These are phyloP conservation scores for Eidolon helvum DNA, from an alignment of 2,113 vertebrate species.

Conservation along the genomic window DNA sequence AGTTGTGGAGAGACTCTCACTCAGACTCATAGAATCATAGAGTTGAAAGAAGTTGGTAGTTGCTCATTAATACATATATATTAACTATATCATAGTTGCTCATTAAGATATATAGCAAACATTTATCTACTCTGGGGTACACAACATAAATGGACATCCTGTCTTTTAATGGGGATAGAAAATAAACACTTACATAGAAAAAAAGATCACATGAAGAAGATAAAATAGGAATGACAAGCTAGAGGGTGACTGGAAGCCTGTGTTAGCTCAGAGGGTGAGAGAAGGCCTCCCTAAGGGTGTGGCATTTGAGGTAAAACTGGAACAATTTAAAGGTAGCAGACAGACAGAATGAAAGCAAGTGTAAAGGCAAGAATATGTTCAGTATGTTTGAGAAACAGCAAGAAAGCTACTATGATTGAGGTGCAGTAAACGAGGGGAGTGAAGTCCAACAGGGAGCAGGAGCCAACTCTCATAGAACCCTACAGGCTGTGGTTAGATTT, in stretches of 20 bases:
- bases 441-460: neutral
- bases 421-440: neutral
- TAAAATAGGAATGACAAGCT: neutral
- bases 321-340: neutral
- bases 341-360: neutral
- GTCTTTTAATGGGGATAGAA: neutral
- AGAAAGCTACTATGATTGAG: neutral
- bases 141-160: neutral
- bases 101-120: neutral
- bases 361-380: neutral
- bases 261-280: neutral
- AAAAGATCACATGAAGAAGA: neutral
- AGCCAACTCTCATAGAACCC: neutral
- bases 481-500: neutral
- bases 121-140: neutral
- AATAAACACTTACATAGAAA: neutral
- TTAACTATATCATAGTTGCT: neutral
- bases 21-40: neutral
- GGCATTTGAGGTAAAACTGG: neutral
- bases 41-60: neutral
- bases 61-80: neutral
- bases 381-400: neutral
- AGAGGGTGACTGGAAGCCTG: neutral
- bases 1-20: neutral
- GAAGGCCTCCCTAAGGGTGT: neutral